Evolutionary conservation across 2,888 invertebrate genomes (phyloP).

Genomic region (Diogma glabrata): DNA sequence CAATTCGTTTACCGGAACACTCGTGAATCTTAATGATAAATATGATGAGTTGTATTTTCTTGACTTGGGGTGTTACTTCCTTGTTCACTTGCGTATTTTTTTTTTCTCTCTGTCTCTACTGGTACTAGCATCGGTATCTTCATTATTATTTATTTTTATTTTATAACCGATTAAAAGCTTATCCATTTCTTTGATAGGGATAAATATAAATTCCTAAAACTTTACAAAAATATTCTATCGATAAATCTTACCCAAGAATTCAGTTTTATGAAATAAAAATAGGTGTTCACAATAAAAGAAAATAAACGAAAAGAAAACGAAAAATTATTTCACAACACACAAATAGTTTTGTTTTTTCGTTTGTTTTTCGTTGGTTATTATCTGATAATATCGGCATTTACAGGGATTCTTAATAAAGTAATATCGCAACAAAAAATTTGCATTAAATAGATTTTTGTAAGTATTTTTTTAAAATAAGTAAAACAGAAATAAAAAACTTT

Average conservation of each 20-base stretch:
- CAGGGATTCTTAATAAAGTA: not conserved
- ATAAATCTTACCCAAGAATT: slow-evolving; percentile 12
- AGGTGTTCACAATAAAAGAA: slow-evolving; percentile 26
- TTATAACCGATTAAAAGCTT: slow-evolving; percentile 18
- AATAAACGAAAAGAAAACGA: slow-evolving; percentile 4
- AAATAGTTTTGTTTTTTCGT: not conserved
- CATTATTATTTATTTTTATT: slow-evolving; percentile 17
- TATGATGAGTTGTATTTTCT: slow-evolving; percentile 16
- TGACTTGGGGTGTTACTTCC: slow-evolving; percentile 13
- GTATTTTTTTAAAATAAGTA: too few species aligned
- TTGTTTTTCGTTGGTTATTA: too few species aligned
- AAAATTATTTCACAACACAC: slow-evolving; percentile 4
- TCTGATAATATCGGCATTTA: not conserved
- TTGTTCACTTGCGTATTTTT: slow-evolving; percentile 13
- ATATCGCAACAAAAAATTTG: not conserved
- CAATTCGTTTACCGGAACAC: slow-evolving; percentile 12
- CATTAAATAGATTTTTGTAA: too few species aligned
- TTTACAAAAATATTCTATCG: slow-evolving; percentile 11
- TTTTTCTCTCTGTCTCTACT: slow-evolving; percentile 13
- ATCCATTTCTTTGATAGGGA: slow-evolving; percentile 14
- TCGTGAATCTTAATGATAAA: slow-evolving; percentile 17
- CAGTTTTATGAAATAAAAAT: slow-evolving; percentile 13
- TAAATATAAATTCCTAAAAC: slow-evolving; percentile 15
- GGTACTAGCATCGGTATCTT: slow-evolving; percentile 14
- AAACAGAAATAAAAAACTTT: too few species aligned